Evolutionary conservation across 2,113 vertebrate genomes (phyloP).

Genomic region (Caracal caracal): DNA sequence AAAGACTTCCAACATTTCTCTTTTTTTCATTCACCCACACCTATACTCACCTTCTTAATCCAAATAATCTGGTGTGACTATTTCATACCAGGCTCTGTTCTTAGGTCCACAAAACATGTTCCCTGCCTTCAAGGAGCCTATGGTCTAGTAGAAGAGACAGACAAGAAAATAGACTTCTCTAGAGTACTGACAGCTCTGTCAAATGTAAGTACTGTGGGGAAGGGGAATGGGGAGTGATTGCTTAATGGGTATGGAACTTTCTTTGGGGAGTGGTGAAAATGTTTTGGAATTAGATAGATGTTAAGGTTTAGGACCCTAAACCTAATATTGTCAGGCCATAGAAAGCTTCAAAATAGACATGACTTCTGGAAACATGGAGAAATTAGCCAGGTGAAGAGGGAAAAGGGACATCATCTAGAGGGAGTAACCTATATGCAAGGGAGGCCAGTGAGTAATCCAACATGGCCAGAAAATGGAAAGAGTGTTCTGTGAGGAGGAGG

Average conservation of each 20-base stretch:
- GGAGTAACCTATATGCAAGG: neutral
- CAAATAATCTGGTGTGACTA: neutral
- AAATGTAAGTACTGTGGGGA: neutral
- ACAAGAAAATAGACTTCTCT: neutral
- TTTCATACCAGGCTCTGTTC: neutral
- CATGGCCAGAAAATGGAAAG: neutral
- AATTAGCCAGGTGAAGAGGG: neutral
- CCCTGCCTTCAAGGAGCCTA: neutral
- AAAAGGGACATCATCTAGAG: neutral
- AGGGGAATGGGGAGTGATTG: neutral
- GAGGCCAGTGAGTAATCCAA: neutral
- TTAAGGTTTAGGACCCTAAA: neutral
- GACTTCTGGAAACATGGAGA: neutral
- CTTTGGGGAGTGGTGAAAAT: neutral
- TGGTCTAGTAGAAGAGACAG: neutral
- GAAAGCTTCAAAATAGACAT: neutral
- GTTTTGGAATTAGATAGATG: neutral
- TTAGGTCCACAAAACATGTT: neutral
- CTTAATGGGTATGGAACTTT: neutral
- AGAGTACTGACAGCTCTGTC: neutral
- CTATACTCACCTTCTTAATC: neutral
- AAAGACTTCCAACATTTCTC: neutral
- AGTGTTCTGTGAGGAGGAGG: neutral
- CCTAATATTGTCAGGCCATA: neutral
- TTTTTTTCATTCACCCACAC: neutral